Percentiles rank a stretch among this genome's conserved stretches.
Conservation (phyloP, 2,113 vertebrate species). For the Laticauda laticaudata region DNA sequence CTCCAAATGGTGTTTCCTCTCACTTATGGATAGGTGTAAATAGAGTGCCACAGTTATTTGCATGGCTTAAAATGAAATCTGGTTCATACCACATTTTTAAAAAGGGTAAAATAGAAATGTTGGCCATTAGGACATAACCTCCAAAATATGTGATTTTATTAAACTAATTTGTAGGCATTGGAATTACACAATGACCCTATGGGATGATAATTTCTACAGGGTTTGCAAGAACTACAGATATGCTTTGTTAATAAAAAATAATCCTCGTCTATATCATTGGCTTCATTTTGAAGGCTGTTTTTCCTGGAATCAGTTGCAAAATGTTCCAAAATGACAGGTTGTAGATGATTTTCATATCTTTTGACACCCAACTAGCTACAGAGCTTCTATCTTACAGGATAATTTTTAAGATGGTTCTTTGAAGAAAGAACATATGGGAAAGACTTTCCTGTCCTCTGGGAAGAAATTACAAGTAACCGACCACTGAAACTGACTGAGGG, state of each 20-base stretch:
- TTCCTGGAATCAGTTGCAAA: not conserved
- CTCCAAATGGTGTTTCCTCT: not conserved
- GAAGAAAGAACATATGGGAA: too few species aligned
- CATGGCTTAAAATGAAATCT: accelerated
- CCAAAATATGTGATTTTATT: not conserved
- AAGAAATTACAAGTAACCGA: too few species aligned
- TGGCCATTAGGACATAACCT: not conserved
- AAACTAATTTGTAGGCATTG: not conserved
- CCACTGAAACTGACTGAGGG: too few species aligned
- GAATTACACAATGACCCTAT: not conserved
- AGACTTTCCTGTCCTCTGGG: too few species aligned
- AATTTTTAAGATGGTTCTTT: not conserved
- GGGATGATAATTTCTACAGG: not conserved
- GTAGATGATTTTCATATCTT: not conserved
- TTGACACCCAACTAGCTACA: not conserved
- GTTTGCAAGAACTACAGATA: not conserved
- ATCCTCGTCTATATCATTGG: not conserved
- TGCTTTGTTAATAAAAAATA: not conserved
- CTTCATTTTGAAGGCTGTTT: not conserved
- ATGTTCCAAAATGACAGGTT: not conserved
- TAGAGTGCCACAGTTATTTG: not conserved
- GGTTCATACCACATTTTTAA: not conserved
- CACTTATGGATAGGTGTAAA: accelerated
- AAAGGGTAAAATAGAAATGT: not conserved
- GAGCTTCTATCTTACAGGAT: not conserved